Evolutionary conservation across 2,113 vertebrate species (phyloP).

Genomic region (Nothobranchius furzeri): DNA sequence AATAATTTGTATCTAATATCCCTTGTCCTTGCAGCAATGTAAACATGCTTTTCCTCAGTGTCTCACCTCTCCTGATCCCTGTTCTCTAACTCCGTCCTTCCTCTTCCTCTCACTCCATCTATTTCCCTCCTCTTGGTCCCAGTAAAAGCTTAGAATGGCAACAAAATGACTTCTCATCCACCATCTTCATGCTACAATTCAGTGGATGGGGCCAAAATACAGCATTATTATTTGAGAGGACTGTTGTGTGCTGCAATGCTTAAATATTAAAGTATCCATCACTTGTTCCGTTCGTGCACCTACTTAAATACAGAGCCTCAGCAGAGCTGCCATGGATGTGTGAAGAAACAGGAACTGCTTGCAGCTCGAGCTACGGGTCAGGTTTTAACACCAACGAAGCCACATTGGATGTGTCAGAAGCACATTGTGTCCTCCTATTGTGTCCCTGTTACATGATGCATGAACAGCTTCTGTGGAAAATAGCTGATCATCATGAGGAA

Average conservation of each 20-base stretch:
- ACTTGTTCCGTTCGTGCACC: constrained; percentile 4
- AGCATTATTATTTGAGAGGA: constrained; percentile 52
- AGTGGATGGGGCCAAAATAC: constrained; percentile 51
- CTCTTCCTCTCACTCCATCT: constrained; percentile 39
- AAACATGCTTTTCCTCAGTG: constrained; percentile 54
- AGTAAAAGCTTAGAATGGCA: constrained; percentile 45
- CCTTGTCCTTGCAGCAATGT: constrained; percentile 54
- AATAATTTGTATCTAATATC: constrained; percentile 76
- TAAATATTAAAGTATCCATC: constrained; percentile 29
- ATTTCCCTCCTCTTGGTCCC: background rate
- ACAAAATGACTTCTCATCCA: constrained; percentile 40
- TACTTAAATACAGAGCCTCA: background rate
- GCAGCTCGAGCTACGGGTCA: background rate
- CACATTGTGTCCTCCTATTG: background rate
- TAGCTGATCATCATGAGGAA: too few species aligned
- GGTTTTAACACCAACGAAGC: too few species aligned
- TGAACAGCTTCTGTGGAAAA: background rate
- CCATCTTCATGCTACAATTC: constrained; percentile 52
- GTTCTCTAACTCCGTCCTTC: constrained; percentile 28
- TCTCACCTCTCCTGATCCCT: constrained; percentile 40
- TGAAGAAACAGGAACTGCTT: background rate
- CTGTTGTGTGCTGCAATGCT: constrained; percentile 23
- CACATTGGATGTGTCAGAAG: too few species aligned
- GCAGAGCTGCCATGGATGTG: background rate
- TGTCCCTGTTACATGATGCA: background rate